Conservation (phyloP, 2,113 vertebrate species). For the Sciurus niger region DNA sequence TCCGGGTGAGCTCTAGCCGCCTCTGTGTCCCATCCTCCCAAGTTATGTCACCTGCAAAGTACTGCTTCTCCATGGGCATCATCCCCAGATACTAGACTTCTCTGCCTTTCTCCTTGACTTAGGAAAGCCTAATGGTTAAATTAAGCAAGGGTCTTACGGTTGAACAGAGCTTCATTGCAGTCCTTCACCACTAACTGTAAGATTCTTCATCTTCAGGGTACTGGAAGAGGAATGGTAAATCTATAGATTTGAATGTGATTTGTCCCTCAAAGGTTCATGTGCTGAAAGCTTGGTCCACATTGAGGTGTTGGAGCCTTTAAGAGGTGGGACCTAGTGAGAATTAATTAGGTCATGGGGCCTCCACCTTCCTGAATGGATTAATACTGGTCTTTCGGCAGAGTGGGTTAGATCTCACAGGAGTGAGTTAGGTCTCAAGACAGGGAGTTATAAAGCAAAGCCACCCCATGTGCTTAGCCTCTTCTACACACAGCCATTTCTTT, state of each 20-base stretch:
- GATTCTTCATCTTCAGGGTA: not conserved
- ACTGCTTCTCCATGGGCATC: not conserved
- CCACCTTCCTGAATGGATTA: not conserved
- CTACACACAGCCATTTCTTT: not conserved
- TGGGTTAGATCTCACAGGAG: not conserved
- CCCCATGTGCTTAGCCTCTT: not conserved
- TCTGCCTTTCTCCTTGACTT: not conserved
- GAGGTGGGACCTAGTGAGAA: not conserved
- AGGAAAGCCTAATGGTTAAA: slow-evolving; percentile 24
- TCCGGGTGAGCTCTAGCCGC: not conserved
- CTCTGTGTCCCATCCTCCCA: not conserved
- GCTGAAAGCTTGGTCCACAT: not conserved
- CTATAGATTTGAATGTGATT: not conserved
- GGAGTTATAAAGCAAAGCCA: not conserved
- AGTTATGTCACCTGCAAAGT: not conserved
- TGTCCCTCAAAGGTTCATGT: not conserved
- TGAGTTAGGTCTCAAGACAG: too few relatives aligned
- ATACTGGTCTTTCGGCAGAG: not conserved
- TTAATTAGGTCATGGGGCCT: not conserved
- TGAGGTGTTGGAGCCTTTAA: not conserved
- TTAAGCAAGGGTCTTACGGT: not conserved
- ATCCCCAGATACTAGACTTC: not conserved
- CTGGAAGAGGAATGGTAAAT: not conserved
- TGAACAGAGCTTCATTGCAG: not conserved
- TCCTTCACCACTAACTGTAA: not conserved